Conservation (phyloP, 2,797 vertebrate genomes). For the Neomorphus geoffroyi region DNA sequence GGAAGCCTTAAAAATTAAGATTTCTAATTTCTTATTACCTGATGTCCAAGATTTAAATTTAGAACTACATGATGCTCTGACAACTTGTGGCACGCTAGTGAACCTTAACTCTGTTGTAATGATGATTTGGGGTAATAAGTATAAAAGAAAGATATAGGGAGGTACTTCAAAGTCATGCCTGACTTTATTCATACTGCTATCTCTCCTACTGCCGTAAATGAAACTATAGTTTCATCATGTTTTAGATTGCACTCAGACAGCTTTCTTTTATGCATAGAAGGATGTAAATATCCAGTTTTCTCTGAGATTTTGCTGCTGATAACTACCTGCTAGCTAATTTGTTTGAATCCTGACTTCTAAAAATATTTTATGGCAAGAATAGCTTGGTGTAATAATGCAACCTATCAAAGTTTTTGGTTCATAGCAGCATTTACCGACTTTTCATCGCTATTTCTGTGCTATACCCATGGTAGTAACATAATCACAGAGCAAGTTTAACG, state of each 20-base stretch:
- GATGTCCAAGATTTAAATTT: neutral
- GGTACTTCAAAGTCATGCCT: neutral
- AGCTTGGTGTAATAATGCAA: slow-evolving; percentile 8
- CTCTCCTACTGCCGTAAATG: slow-evolving; percentile 48
- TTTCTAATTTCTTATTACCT: neutral
- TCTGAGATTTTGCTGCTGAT: slow-evolving; percentile 56
- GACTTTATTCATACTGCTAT: slow-evolving; percentile 29
- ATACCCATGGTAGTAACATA: neutral
- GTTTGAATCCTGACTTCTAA: slow-evolving; percentile 57
- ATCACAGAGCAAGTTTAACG: neutral
- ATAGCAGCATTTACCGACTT: slow-evolving; percentile 16
- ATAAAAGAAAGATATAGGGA: neutral
- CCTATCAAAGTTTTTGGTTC: neutral
- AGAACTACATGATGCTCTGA: neutral
- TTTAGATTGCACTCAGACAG: slow-evolving; percentile 55
- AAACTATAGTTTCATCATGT: slow-evolving; percentile 57
- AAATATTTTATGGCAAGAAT: slow-evolving; percentile 51
- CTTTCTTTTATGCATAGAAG: slow-evolving; percentile 23
- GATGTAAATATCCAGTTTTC: slow-evolving; percentile 66
- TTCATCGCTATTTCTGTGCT: slow-evolving; percentile 3
- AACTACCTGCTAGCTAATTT: slow-evolving; percentile 63
- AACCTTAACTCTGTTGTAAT: neutral
- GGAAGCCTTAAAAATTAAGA: neutral
- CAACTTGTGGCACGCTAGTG: neutral
- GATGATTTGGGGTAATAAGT: neutral